These are phyloP conservation scores for Anolis carolinensis DNA, from an alignment of 2,113 vertebrate genomes.

Conservation along the genomic window DNA sequence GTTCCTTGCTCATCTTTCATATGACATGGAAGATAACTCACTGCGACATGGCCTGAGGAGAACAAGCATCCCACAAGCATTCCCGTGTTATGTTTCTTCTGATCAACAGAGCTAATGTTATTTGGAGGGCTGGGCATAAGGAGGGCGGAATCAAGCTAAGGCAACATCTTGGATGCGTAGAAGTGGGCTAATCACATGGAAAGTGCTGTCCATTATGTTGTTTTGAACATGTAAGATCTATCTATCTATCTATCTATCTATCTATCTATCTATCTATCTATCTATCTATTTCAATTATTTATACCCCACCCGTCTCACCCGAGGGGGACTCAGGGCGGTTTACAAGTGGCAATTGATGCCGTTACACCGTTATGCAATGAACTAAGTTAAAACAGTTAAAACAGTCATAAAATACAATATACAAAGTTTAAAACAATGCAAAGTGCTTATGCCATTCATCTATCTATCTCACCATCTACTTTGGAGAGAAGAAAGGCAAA, in stretches of 20 bases:
- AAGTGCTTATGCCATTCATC: too few species aligned
- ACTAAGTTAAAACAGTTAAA: too few species aligned
- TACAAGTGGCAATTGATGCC: too few species aligned
- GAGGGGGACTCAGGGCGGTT: too few species aligned
- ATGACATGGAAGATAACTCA: background rate
- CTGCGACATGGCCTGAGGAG: background rate
- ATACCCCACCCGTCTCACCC: too few species aligned
- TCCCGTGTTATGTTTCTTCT: background rate
- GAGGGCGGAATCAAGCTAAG: background rate
- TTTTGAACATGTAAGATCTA: background rate
- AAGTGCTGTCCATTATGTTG: background rate
- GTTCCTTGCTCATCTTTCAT: background rate
- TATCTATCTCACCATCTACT: too few species aligned
- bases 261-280: too few species aligned
- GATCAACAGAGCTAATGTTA: background rate
- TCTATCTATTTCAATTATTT: too few species aligned
- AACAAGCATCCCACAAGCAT: background rate
- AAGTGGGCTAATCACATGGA: background rate
- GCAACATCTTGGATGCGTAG: background rate
- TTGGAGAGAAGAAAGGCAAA: background rate
- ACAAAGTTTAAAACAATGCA: too few species aligned
- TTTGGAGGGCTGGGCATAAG: rapidly evolving
- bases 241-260: too few species aligned
- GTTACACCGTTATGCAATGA: too few species aligned
- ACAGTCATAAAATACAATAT: too few species aligned